These are phyloP conservation scores for Struthio camelus DNA, from an alignment of 2,113 vertebrate species.

Conservation along the genomic window DNA sequence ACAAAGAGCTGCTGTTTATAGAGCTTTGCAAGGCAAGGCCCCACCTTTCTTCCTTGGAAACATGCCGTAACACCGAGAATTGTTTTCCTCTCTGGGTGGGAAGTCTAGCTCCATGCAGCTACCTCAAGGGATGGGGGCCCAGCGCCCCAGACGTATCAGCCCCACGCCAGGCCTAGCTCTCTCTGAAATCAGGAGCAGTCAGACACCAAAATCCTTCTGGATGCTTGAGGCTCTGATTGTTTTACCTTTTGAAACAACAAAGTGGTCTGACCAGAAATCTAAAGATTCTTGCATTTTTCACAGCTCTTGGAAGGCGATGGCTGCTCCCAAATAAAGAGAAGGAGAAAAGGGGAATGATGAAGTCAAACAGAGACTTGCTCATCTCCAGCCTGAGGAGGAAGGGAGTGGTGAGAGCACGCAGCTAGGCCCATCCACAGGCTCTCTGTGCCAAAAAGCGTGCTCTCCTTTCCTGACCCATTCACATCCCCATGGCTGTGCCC, in stretches of 20 bases:
- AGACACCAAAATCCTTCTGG: not conserved
- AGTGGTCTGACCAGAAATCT: not conserved
- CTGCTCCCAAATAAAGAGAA: not conserved
- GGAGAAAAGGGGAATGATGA: not conserved
- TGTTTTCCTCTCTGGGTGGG: not conserved
- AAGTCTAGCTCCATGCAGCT: not conserved
- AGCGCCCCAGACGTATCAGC: not conserved
- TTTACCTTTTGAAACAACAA: not conserved
- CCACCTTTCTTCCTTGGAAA: conserved; percentile 14
- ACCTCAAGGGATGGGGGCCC: not conserved
- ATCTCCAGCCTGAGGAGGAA: not conserved
- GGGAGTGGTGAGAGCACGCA: not conserved
- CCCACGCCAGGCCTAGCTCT: not conserved
- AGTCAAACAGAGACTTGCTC: not conserved
- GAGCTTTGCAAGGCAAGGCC: not conserved
- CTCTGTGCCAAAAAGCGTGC: not conserved
- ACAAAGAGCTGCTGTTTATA: conserved; percentile 50
- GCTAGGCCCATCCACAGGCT: not conserved
- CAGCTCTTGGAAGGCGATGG: not conserved
- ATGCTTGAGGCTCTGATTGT: not conserved
- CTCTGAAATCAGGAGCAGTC: not conserved
- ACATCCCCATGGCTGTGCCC: not conserved
- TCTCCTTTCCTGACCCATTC: not conserved
- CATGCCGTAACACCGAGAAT: not conserved
- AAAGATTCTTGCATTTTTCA: not conserved